phyloP scores from a whole-genome alignment of 2,888 invertebrate species.

The Orthosia cruda region DNA sequence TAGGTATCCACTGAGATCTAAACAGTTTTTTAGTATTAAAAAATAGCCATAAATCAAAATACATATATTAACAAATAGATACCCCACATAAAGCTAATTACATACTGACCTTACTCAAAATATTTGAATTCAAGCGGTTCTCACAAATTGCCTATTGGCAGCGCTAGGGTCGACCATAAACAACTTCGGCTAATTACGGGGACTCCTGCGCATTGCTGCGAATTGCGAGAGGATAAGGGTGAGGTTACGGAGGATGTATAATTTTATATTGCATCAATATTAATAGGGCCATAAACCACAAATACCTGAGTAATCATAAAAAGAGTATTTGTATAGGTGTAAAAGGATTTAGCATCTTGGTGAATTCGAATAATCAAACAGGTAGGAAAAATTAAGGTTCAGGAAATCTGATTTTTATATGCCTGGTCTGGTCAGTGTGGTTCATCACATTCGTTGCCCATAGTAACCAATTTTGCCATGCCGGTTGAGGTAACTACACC shows the following conservation, averaged over 20 bases:
- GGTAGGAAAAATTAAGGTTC: too few relatives aligned
- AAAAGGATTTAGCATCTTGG: too few relatives aligned
- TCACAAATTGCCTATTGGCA: constrained; percentile 68
- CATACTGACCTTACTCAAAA: constrained; percentile 32
- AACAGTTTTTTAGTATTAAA: background rate
- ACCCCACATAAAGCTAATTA: constrained; percentile 8
- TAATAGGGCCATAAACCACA: background rate
- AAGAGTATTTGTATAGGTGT: too few relatives aligned
- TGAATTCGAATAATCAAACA: too few relatives aligned
- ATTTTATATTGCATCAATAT: constrained; percentile 1
- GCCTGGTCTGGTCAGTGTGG: too few relatives aligned
- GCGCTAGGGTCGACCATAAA: constrained; percentile 72
- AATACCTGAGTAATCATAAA: background rate
- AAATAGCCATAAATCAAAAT: background rate
- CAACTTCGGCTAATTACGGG: constrained; percentile 74
- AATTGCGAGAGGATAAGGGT: constrained; percentile 58
- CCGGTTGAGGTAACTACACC: too few relatives aligned
- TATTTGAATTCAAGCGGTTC: constrained; percentile 47
- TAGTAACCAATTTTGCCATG: too few relatives aligned
- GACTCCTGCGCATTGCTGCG: constrained; percentile 70
- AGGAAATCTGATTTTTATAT: too few relatives aligned
- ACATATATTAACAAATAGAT: background rate
- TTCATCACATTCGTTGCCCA: too few relatives aligned
- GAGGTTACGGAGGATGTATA: constrained; percentile 44
- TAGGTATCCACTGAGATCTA: too few relatives aligned